Evolutionary conservation across 2,888 invertebrate genomes (phyloP), one percentile per base, ranked within the genome.

Genomic region (Cosmorhoe ocellata): DNA sequence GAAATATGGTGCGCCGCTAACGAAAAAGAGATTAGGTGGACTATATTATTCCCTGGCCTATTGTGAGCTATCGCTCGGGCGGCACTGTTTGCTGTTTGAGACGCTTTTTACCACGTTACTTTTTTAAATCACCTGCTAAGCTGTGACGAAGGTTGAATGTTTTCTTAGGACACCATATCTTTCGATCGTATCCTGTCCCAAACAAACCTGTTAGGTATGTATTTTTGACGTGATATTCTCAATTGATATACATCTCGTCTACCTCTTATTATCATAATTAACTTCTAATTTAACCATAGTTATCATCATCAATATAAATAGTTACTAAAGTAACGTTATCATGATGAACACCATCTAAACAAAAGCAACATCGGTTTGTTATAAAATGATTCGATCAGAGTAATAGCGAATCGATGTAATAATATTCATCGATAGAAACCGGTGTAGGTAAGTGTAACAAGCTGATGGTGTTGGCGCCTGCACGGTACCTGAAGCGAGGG

Each of bases 1-100:
- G 88, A 90, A 88, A 87, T 89, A 90, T 88, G 85, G 86, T 76
- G 81, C 76, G 80, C 74, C 79, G 81, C 76, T 83, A 83, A 88
- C 81, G 80, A 82, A 87, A 86, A 82, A 84, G 79, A 86, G 87
- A 87, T 89, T 87, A 84, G 79, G 78, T 79, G 80, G 78, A 82
- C 76, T 84, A 85, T 84, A 85, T 85, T 83, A 81, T 74, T 76
- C 69, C 53, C 67, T 71, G 56, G 57, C 67, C 73, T 74, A 74
- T 79, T 77, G 77, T 79, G 62, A 58, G 42, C 52, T 65, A 67
- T 73, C 64, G 64, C 63, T 59, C 66, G 69, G 71, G 76, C 76
- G 77, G 79, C 76, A 61, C 69, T 77, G 74, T 82, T 81, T 80
- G 76, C 79, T 64, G 73, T 78, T 74, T 65, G 66, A 66, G 75